phyloP scores from a whole-genome alignment of 2,113 vertebrate species.

The Myotis yumanensis region DNA sequence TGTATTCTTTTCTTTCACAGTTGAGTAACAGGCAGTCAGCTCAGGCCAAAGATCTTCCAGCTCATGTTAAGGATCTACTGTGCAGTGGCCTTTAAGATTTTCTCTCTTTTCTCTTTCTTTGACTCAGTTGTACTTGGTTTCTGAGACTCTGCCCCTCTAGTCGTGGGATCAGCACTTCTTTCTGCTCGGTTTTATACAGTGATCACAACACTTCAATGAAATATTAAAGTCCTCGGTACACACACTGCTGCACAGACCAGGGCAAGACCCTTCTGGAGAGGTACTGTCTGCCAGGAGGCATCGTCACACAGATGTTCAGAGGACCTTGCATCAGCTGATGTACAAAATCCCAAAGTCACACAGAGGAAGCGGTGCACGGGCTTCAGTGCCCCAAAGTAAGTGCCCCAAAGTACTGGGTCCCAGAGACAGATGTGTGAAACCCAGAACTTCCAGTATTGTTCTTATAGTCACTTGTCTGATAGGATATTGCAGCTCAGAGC shows the following conservation, averaged over 20 bases:
- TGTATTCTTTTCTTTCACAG: not conserved
- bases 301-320: no score
- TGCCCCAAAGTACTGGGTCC: not conserved
- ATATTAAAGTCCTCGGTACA: slow-evolving; percentile 55
- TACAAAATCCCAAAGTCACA: not conserved
- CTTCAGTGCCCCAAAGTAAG: no score
- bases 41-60: not conserved
- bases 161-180: not conserved
- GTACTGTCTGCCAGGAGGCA: not conserved
- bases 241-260: not conserved
- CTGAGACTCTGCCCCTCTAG: not conserved
- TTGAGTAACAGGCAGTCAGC: not conserved
- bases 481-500: not conserved
- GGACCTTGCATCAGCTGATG: not conserved
- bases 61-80: not conserved
- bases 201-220: slow-evolving; percentile 52
- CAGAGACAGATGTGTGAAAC: not conserved
- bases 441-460: not conserved
- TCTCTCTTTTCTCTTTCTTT: not conserved
- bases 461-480: not conserved
- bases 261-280: not conserved
- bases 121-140: not conserved
- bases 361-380: rapidly evolving
- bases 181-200: slow-evolving; percentile 23
- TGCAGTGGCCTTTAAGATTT: not conserved